These are phyloP conservation scores for Pavo muticus DNA, from an alignment of 2,113 vertebrate genomes.

Conservation along the genomic window DNA sequence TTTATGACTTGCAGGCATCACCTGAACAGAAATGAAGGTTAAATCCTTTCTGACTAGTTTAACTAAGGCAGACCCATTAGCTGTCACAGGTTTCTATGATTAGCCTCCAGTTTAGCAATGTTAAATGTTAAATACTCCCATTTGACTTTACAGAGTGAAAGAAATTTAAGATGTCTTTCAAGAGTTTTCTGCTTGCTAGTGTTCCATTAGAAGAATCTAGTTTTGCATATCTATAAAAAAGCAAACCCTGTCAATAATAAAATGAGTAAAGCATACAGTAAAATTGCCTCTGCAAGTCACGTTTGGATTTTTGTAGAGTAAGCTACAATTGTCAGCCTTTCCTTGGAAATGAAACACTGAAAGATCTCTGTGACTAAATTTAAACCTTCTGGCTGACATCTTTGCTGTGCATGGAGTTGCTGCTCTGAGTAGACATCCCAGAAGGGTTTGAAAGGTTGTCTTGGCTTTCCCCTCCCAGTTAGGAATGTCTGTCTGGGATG, in stretches of 20 bases:
- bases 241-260: background rate
- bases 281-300: background rate
- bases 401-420: background rate
- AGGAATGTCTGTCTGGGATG: background rate
- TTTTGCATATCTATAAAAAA: background rate
- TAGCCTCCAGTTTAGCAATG: background rate
- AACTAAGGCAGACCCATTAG: background rate
- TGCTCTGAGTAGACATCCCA: background rate
- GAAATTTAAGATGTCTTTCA: background rate
- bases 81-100: background rate
- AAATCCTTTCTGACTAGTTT: background rate
- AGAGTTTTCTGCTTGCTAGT: background rate
- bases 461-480: background rate
- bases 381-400: background rate
- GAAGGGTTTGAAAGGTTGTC: background rate
- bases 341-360: background rate
- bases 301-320: background rate
- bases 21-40: constrained; percentile 11
- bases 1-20: background rate
- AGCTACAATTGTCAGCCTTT: background rate
- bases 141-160: background rate
- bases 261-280: background rate
- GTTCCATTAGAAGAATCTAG: background rate
- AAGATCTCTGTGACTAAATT: background rate
- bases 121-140: background rate